Conservation (phyloP, 2,888 invertebrate species). For the Aleiodes leptofemur region DNA sequence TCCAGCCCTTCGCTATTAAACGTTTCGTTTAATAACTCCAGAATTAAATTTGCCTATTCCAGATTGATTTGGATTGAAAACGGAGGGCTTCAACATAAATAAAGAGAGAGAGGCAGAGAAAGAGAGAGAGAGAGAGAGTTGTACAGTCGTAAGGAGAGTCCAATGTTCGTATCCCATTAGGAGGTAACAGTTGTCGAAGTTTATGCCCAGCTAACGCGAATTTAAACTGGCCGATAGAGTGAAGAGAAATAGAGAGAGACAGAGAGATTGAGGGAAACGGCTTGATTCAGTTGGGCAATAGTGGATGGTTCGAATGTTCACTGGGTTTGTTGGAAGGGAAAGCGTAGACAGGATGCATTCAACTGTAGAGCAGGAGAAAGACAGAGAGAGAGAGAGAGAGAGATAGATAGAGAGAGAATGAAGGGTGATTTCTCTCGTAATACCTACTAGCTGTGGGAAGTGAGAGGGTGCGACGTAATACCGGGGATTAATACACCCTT, state of each 20-base stretch:
- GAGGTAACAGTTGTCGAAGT: constrained; percentile 58
- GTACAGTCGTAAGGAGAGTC: constrained; percentile 3
- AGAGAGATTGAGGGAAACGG: constrained; percentile 47
- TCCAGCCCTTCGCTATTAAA: constrained; percentile 1
- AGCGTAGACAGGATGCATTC: constrained; percentile 42
- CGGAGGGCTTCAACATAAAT: constrained; percentile 9
- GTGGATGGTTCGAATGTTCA: constrained; percentile 45
- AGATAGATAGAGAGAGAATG: constrained; percentile 45
- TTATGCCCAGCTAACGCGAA: constrained; percentile 55
- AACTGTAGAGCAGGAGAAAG: background rate
- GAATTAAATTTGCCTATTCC: constrained; percentile 54
- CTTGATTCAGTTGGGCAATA: constrained; percentile 44
- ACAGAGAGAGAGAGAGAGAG: background rate
- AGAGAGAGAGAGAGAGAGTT: constrained; percentile 16
- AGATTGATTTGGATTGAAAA: constrained; percentile 49
- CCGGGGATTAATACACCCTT: constrained; percentile 57
- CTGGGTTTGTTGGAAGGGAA: constrained; percentile 34
- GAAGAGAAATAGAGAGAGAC: constrained; percentile 49
- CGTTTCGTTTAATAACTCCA: constrained; percentile 45
- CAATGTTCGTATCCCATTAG: constrained; percentile 41
- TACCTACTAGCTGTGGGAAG: constrained; percentile 49
- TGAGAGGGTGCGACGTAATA: constrained; percentile 51
- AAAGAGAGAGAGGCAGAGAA: background rate
- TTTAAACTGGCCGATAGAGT: constrained; percentile 51
- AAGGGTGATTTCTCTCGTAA: constrained; percentile 57